Conservation (phyloP, 2,888 invertebrate species). For the Corbicula japonica region DNA sequence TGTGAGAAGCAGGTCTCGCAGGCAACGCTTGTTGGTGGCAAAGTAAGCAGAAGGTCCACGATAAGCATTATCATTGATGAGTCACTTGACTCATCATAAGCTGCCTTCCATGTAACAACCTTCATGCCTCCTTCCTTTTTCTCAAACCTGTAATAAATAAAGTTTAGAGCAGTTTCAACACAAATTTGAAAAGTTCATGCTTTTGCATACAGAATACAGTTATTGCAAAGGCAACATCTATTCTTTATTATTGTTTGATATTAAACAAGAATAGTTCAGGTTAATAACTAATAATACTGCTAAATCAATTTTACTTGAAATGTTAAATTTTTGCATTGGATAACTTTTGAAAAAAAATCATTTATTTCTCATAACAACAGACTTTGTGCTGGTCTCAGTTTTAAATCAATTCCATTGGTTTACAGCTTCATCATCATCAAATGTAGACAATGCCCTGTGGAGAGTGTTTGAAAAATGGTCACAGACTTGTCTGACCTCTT, state of each 20-base stretch:
- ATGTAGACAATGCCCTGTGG: neutral
- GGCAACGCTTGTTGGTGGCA: neutral
- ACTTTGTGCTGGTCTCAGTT: slow-evolving; percentile 1
- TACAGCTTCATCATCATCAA: neutral
- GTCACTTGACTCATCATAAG: neutral
- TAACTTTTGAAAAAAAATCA: neutral
- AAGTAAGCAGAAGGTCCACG: neutral
- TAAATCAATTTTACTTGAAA: too few species aligned
- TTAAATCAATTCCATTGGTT: neutral
- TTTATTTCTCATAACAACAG: neutral
- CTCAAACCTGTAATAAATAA: neutral
- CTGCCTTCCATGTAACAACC: neutral
- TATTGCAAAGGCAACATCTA: neutral
- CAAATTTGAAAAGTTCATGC: too few species aligned
- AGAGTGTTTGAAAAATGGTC: neutral
- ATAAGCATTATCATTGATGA: neutral
- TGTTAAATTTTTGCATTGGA: too few species aligned
- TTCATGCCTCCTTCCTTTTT: neutral
- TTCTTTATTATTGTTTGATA: too few species aligned
- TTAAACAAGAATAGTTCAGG: too few species aligned
- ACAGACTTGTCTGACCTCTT: neutral
- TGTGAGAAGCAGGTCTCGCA: slow-evolving; percentile 1
- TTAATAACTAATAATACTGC: too few species aligned
- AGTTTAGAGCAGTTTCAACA: too few species aligned
- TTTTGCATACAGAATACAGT: too few species aligned